Evolutionary conservation across 2,888 invertebrate genomes (phyloP).

Genomic region (Ophonus ardosiacus): DNA sequence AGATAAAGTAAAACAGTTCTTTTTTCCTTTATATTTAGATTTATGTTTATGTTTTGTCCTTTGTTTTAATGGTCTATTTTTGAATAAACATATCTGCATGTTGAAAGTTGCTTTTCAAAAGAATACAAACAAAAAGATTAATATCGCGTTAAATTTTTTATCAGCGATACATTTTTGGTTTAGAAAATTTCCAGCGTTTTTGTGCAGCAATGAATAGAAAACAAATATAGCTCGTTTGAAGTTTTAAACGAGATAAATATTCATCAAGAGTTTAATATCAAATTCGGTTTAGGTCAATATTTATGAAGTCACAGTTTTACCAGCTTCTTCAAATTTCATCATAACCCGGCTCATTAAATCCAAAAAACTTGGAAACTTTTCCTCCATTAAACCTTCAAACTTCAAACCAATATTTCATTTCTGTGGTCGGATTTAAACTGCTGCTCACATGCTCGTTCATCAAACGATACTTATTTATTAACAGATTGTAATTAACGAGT

Average conservation of each 20-base stretch:
- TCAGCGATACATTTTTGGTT: slow-evolving; percentile 1
- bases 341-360: slow-evolving; percentile 13
- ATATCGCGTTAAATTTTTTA: slow-evolving; percentile 26
- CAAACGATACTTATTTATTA: slow-evolving; percentile 8
- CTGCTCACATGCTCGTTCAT: neutral
- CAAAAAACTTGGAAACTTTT: slow-evolving; percentile 4
- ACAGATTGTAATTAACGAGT: neutral
- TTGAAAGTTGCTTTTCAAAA: slow-evolving; percentile 21
- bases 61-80: slow-evolving; percentile 33
- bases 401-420: slow-evolving; percentile 20
- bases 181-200: neutral
- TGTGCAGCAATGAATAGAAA: neutral
- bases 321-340: slow-evolving; percentile 14
- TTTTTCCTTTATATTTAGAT: slow-evolving; percentile 37
- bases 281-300: neutral
- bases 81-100: slow-evolving; percentile 40
- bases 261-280: neutral
- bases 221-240: slow-evolving; percentile 6
- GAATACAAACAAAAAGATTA: slow-evolving; percentile 29
- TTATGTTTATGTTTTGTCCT: slow-evolving; percentile 29
- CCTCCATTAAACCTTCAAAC: slow-evolving; percentile 13
- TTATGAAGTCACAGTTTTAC: slow-evolving; percentile 11
- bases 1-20: slow-evolving; percentile 39
- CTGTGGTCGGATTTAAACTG: neutral
- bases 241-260: slow-evolving; percentile 20